These are phyloP conservation scores for Dynastes maya DNA, from an alignment of 2,888 invertebrate genomes.

Conservation along the genomic window DNA sequence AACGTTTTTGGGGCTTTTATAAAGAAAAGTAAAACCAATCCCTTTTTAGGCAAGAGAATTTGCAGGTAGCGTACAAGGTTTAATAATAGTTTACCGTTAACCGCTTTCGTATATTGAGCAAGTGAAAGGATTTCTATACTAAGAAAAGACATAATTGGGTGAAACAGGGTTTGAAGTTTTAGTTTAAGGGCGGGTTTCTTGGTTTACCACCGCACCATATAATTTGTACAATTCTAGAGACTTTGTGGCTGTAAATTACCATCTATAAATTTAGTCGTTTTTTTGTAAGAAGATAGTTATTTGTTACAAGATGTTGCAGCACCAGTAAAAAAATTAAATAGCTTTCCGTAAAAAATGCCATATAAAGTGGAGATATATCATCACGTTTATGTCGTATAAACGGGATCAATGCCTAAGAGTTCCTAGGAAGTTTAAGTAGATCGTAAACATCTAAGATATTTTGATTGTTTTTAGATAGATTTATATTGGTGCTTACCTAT, in stretches of 20 bases:
- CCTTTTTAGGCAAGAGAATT: slow-evolving; percentile 12
- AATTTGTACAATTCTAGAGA: slow-evolving; percentile 2
- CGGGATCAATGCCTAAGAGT: no score
- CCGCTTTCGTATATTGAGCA: neutral
- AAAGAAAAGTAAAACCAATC: slow-evolving; percentile 31
- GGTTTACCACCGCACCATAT: slow-evolving; percentile 20
- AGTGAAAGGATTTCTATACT: slow-evolving; percentile 29
- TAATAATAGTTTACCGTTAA: slow-evolving; percentile 40
- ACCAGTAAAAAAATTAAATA: no score
- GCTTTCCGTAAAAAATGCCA: no score
- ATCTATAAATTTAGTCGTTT: neutral
- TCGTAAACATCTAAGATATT: no score
- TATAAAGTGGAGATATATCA: no score
- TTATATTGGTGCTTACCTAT: no score
- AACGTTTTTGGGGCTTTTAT: slow-evolving; percentile 6
- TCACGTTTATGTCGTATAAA: no score
- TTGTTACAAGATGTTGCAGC: neutral
- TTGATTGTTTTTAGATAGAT: no score
- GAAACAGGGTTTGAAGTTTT: slow-evolving; percentile 6
- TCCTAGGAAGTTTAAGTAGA: no score
- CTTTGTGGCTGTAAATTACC: slow-evolving; percentile 20
- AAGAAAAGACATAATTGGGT: neutral
- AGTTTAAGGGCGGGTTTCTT: neutral
- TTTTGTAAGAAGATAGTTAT: neutral
- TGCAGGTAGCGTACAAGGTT: slow-evolving; percentile 13